Evolutionary conservation across 1,140 invertebrate genomes (phyloP).

Genomic region (Bombus difficillimus): DNA sequence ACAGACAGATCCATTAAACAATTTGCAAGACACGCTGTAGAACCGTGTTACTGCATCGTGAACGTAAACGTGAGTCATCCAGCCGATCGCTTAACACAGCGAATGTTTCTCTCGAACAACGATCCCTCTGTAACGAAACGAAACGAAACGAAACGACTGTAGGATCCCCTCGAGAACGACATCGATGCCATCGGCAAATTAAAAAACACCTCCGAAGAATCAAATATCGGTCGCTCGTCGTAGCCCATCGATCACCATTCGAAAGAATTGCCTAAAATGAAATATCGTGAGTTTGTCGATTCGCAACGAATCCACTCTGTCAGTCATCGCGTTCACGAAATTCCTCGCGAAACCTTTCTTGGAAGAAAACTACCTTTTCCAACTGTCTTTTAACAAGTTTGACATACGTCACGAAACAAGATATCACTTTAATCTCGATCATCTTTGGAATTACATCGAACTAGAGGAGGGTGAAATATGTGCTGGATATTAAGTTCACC

Average conservation of each 20-base stretch:
- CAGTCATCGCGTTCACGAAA: not conserved
- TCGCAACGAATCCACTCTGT: not conserved
- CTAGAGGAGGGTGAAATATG: not conserved
- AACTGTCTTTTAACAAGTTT: not conserved
- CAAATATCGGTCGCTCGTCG: not conserved
- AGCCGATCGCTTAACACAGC: not conserved
- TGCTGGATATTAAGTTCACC: not conserved
- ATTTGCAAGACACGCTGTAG: not conserved
- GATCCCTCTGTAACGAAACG: conserved; percentile 14
- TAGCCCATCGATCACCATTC: conserved; percentile 2
- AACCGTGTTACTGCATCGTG: no score
- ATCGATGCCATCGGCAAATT: not conserved
- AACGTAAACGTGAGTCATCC: conserved; percentile 25
- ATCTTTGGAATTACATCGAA: not conserved
- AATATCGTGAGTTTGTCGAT: not conserved
- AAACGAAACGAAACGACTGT: not conserved
- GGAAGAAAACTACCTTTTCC: not conserved
- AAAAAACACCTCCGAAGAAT: not conserved
- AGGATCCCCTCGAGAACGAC: not conserved
- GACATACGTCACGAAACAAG: not conserved
- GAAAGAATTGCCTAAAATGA: not conserved
- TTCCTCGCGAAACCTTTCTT: no score
- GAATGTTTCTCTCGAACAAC: conserved; percentile 29
- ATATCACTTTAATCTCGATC: conserved; percentile 1
- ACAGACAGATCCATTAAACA: not conserved